Conservation (phyloP, 2,888 invertebrate species). For the Andrena marginata region DNA sequence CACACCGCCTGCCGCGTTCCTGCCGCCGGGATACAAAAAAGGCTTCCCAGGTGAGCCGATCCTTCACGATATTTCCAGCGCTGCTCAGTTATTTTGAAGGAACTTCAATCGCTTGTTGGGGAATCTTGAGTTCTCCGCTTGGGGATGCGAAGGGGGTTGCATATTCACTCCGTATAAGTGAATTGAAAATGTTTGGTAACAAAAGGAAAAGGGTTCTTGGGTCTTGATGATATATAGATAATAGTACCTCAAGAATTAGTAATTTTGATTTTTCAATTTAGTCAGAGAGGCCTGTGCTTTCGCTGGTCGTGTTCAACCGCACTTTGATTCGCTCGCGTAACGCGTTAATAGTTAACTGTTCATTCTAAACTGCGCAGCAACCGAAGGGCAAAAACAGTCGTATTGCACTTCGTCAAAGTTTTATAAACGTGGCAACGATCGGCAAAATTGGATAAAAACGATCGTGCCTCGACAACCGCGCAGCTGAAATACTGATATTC, state of each 20-base stretch:
- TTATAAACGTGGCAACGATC: constrained; percentile 7
- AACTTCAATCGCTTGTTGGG: background rate
- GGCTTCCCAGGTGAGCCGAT: constrained; percentile 81
- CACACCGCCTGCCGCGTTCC: constrained; percentile 89
- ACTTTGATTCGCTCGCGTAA: background rate
- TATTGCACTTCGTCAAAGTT: background rate
- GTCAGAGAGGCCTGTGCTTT: too few species aligned
- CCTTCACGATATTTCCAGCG: background rate
- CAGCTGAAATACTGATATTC: constrained; percentile 26
- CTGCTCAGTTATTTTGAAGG: background rate
- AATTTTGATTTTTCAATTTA: too few species aligned
- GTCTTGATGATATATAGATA: too few species aligned
- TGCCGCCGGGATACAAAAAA: constrained; percentile 87
- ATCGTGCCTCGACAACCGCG: background rate
- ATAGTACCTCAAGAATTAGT: too few species aligned
- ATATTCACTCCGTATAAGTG: too few species aligned
- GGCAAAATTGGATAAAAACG: constrained; percentile 10
- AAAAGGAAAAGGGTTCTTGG: too few species aligned
- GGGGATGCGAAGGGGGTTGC: too few species aligned
- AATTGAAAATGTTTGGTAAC: background rate
- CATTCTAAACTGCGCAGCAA: too few species aligned
- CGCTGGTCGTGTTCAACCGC: too few species aligned
- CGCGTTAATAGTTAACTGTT: too few species aligned
- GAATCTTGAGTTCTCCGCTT: background rate
- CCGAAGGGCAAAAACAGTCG: background rate